Percentiles rank a stretch among this genome's conserved stretches.
These are phyloP conservation scores for Elymnias hypermnestra DNA, from an alignment of 1,140 invertebrate genomes.

Conservation along the genomic window DNA sequence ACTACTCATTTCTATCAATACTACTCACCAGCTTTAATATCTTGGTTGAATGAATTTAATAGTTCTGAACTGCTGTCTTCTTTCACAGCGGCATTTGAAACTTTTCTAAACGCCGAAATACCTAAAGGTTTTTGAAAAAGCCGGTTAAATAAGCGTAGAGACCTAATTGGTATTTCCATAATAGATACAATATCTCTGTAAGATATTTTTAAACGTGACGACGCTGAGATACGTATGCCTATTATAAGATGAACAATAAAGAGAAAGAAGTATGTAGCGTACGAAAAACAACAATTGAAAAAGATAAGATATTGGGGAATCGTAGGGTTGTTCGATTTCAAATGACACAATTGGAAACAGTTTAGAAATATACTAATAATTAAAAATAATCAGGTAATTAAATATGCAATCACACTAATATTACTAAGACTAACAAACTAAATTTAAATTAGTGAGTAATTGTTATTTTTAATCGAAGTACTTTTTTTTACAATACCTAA, in stretches of 20 bases:
- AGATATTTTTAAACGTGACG: background rate
- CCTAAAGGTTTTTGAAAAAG: conserved; percentile 44
- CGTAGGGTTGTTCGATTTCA: background rate
- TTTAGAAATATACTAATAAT: conserved; percentile 1
- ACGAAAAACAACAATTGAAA: conserved; percentile 1
- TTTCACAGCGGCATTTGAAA: conserved; percentile 38
- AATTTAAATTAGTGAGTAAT: no score
- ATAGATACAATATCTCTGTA: background rate
- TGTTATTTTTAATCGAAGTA: no score
- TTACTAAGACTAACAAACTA: no score
- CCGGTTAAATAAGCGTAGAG: conserved; percentile 42
- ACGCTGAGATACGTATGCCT: background rate
- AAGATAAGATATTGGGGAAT: conserved; percentile 6
- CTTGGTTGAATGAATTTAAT: conserved; percentile 46
- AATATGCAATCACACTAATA: no score
- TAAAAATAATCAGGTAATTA: no score
- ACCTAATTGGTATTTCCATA: conserved; percentile 47
- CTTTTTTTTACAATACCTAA: no score
- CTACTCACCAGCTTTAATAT: conserved; percentile 50
- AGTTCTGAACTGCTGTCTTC: conserved; percentile 47
- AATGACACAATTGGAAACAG: background rate
- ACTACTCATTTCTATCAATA: no score
- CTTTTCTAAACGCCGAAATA: conserved; percentile 30
- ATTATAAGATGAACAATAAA: background rate
- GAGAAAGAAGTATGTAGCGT: background rate